Evolutionary conservation across 2,888 invertebrate genomes (phyloP).

Genomic region (Athalia circularis): DNA sequence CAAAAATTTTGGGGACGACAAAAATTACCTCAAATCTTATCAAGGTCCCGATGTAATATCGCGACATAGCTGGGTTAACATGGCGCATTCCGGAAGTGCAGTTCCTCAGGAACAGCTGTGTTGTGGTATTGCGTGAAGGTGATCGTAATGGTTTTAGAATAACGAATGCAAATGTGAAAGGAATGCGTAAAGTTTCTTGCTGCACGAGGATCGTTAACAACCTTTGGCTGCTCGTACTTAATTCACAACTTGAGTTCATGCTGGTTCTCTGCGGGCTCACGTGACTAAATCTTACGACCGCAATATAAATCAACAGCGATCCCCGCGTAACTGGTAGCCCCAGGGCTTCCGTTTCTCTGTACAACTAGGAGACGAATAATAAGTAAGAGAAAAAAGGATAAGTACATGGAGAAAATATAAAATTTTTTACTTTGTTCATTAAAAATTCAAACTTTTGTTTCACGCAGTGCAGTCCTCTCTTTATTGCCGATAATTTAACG

Average conservation of each 20-base stretch:
- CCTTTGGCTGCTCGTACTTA: slow-evolving; percentile 28
- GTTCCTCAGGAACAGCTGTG: neutral
- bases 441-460: slow-evolving; percentile 2
- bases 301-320: slow-evolving; percentile 31
- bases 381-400: slow-evolving; percentile 6
- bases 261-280: slow-evolving; percentile 8
- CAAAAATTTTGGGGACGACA: no score
- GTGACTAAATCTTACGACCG: slow-evolving; percentile 40
- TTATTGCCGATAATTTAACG: slow-evolving; percentile 7
- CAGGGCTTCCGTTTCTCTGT: slow-evolving; percentile 22
- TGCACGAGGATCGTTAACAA: slow-evolving; percentile 30
- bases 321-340: slow-evolving; percentile 27
- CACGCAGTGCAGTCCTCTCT: neutral
- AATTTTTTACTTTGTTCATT: neutral
- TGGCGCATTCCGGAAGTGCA: slow-evolving; percentile 8
- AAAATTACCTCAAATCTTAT: no score
- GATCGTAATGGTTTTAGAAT: slow-evolving; percentile 14
- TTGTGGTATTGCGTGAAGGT: slow-evolving; percentile 12
- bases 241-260: slow-evolving; percentile 22
- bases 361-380: neutral
- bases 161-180: slow-evolving; percentile 37
- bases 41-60: neutral
- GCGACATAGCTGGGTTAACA: neutral
- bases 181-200: slow-evolving; percentile 40
- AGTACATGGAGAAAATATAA: neutral